Evolutionary conservation across 35 echinoderm and acorn worm genomes (phyloP).

Genomic region (Nesometra sesokonis): DNA sequence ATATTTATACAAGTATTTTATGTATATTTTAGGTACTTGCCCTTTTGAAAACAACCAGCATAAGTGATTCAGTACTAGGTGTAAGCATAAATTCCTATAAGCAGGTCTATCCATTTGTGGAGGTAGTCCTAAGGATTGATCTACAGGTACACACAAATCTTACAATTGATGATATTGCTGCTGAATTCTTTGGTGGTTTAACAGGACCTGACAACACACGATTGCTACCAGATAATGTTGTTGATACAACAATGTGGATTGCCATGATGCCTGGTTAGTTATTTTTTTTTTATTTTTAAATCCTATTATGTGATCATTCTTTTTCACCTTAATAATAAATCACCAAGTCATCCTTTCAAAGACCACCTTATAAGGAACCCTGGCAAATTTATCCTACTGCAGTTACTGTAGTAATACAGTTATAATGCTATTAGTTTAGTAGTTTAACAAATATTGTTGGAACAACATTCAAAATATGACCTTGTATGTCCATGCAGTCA

Average conservation of each 20-base stretch:
- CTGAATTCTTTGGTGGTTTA: neutral
- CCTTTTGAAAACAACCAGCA: neutral
- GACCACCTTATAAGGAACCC: no score
- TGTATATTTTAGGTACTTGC: no score
- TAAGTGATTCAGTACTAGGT: neutral
- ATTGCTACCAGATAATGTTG: neutral
- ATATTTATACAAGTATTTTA: no score
- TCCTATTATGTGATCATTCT: no score
- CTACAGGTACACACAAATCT: neutral
- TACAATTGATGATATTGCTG: neutral
- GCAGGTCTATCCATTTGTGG: neutral
- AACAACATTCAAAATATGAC: no score
- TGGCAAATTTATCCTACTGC: no score
- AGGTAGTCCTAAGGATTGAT: neutral
- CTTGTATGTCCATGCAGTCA: no score
- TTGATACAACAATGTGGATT: neutral
- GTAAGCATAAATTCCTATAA: neutral
- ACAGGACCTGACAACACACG: neutral
- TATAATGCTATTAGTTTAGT: no score
- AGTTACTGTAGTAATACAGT: no score
- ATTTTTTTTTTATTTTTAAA: neutral
- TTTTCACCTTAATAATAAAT: no score
- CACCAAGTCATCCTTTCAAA: no score
- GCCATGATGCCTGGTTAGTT: neutral
- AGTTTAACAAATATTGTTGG: no score